Evolutionary conservation across 2,797 vertebrate species (phyloP).

Genomic region (Platyrinchus mystaceus): DNA sequence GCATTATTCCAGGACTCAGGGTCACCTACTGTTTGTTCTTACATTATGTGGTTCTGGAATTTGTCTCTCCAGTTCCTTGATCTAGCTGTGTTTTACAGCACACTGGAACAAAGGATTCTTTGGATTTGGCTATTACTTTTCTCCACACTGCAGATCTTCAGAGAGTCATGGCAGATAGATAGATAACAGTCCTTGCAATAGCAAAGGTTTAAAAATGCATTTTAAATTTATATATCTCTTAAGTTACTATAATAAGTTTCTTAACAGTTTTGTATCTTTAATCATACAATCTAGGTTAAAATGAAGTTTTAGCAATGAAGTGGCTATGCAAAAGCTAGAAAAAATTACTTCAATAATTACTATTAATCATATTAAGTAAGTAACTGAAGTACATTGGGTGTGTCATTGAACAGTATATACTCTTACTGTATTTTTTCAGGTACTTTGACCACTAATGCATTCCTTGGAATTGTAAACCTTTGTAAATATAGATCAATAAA

Average conservation of each 20-base stretch:
- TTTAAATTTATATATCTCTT: neutral
- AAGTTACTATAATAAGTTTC: neutral
- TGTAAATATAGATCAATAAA: neutral
- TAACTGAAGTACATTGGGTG: neutral
- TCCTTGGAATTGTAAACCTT: neutral
- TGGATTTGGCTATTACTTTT: neutral
- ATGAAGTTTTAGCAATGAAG: neutral
- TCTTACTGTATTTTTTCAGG: neutral
- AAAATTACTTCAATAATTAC: neutral
- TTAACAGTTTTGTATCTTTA: neutral
- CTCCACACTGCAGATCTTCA: neutral
- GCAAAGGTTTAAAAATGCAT: neutral
- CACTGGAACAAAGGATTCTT: neutral
- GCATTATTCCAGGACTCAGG: neutral
- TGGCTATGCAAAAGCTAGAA: neutral
- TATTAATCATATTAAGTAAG: neutral
- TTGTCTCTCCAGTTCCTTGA: neutral
- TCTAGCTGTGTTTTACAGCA: neutral
- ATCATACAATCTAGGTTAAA: neutral
- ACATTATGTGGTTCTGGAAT: neutral
- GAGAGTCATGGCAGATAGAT: neutral
- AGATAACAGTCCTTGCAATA: neutral
- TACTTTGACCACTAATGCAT: accelerated
- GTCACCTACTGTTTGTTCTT: neutral
- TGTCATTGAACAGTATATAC: neutral